Base-by-base conservation (phyloP, 2,113 vertebrate species). In the Platysternon megacephalum region DNA sequence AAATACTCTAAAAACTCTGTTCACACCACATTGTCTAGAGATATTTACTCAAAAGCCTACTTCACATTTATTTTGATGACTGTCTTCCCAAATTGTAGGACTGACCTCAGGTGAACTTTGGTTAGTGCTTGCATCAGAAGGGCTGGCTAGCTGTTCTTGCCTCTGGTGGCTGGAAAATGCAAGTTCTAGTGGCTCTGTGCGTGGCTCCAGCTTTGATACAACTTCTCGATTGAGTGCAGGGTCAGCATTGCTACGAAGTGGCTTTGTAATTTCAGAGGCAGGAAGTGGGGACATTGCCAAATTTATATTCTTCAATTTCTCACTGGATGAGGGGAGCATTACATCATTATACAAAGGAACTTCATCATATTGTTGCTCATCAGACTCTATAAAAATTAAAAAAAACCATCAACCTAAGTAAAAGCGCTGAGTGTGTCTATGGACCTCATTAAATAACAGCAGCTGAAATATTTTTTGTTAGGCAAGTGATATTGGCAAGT, bases 311-410 rank as follows among this genome's bases (percentile, higher is more conserved):
- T 98, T 98, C 93, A 98, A 95, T 96, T 99, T 99, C 95, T 99
- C 98, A 95, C 98, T 98, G 91, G 99, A 98, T 90, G 99, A 98
- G 89, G 99, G 99, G 91, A 99, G 98, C 99, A 99, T 99, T 90
- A 99, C 99, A 94, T 99, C 99, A 0, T 99, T 99, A 98, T 99
- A 99, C 89, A 99, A 98, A 84, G 99, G 99, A 84, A 98, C 98
- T 76, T 99, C 99, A 94, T 99, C 98, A 97, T 98, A 98, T 91
- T 98, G 97, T 93, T 98, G 98, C 68, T 99, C 98, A 94, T 99
- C 99, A 83, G 99, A 98, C 94, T 99, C 99, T 99, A 97, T 87
- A 97, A 97, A 97, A 95, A 96, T 97, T 97, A 96, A 97, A 97
- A 97, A 95, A 97, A 94, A 97, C 90, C 95, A 97, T 97, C 93